phyloP scores from a whole-genome alignment of 2,113 vertebrate species.

The Chloroceryle aenea region DNA sequence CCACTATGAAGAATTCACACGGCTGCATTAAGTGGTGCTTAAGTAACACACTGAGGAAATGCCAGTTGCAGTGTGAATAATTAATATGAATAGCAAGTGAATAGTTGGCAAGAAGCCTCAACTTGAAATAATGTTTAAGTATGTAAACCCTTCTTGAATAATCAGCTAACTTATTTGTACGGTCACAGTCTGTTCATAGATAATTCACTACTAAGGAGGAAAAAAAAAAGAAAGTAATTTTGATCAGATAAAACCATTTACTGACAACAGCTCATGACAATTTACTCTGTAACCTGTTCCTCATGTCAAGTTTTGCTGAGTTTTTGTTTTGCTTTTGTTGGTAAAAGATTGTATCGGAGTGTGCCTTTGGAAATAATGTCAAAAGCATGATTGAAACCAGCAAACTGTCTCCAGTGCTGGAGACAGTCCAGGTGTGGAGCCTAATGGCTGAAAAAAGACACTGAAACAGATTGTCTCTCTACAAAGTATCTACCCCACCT shows the following conservation, averaged over 20 bases:
- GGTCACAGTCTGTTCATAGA: constrained; percentile 15
- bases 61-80: constrained; percentile 51
- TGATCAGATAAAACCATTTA: constrained; percentile 21
- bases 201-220: background rate
- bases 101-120: constrained; percentile 21
- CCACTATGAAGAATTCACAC: background rate
- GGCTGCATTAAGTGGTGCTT: background rate
- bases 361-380: background rate
- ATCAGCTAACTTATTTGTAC: background rate
- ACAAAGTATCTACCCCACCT: background rate
- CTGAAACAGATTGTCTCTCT: background rate
- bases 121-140: background rate
- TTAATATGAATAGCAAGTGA: constrained; percentile 31
- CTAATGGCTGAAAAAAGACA: background rate
- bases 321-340: background rate
- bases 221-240: background rate
- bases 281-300: background rate
- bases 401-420: background rate
- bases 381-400: background rate
- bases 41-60: constrained; percentile 10
- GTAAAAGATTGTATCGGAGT: background rate
- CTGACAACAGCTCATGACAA: background rate
- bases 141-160: constrained; percentile 12
- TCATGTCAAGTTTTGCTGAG: background rate
- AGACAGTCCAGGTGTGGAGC: background rate